Base-by-base conservation (phyloP, 1,140 invertebrate genomes). In the Polypedilum pembai region DNA sequence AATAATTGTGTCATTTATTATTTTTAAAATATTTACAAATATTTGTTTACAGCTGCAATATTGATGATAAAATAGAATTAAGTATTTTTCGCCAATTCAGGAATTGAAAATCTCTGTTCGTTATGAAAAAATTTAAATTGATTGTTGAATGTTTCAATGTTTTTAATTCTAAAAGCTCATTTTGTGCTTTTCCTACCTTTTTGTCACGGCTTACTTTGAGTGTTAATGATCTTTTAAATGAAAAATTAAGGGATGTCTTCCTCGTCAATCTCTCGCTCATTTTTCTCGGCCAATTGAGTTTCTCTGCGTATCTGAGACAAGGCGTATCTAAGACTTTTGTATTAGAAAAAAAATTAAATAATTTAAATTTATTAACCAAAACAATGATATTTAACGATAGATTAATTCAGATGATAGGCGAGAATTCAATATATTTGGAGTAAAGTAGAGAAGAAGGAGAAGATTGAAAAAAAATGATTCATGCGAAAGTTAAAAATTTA, bases 321-420 rank as follows among this genome's bases (percentile, higher is more conserved):
- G 45, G 45, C 45, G 45, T 56, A 56, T 56, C 45, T 56, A 56
- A 56, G 45, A 56, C 45, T 56, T n/a, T n/a, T n/a, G n/a, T n/a
- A n/a, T n/a, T n/a, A n/a, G n/a, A 33, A 33, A 3, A 33, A 5
- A 33, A 33, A 33, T 33, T 33, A 3, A 1, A 33, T 33, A 33
- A 33, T 33, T n/a, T n/a, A n/a, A n/a, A n/a, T n/a, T n/a, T 33
- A 33, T 33, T 33, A 33, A 33, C 5, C 24, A 33, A 3, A 3
- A 33, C 5, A 33, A 33, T 5, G 1, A 33, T 33, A 3, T 3
- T 33, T 33, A 33, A 3, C 5, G 24, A 33, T 3, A 33, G 24
- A 5, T 33, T 33, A 33, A 33, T 5, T 33, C 24, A 33, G 24
- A 33, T 33, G 24, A 33, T 33, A 33, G 24, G 5, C 24, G 24